These are phyloP conservation scores for Nettapus auritus DNA, from an alignment of 2,113 vertebrate genomes.

Conservation along the genomic window DNA sequence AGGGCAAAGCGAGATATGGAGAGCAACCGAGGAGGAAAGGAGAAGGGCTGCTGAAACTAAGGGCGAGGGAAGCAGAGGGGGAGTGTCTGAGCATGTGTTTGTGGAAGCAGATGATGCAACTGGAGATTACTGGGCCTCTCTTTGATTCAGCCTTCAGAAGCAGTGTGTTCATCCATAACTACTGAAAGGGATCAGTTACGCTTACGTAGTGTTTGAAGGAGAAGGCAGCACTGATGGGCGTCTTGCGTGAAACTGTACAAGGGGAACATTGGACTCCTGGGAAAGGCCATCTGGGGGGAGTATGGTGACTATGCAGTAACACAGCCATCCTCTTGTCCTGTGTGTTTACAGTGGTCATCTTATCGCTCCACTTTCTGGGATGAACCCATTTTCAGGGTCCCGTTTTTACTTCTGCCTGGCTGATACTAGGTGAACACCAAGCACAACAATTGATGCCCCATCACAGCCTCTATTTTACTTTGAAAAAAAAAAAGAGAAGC, in stretches of 20 bases:
- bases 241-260: background rate
- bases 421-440: background rate
- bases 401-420: background rate
- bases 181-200: background rate
- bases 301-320: background rate
- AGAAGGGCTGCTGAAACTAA: background rate
- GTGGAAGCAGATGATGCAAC: background rate
- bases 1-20: background rate
- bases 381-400: background rate
- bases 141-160: constrained; percentile 17
- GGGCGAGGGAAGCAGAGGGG: background rate
- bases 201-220: background rate
- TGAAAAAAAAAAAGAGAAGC: background rate
- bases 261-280: background rate
- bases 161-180: background rate
- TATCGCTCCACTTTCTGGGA: background rate
- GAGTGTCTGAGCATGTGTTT: background rate
- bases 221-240: rapidly evolving
- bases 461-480: background rate
- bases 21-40: background rate
- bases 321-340: background rate
- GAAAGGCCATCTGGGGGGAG: background rate
- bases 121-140: background rate
- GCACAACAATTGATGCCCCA: background rate
- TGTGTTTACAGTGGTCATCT: background rate